Percentiles rank a stretch among this genome's conserved stretches.
These are phyloP conservation scores for Mirza zaza DNA, from an alignment of 2,113 vertebrate species.

Conservation along the genomic window DNA sequence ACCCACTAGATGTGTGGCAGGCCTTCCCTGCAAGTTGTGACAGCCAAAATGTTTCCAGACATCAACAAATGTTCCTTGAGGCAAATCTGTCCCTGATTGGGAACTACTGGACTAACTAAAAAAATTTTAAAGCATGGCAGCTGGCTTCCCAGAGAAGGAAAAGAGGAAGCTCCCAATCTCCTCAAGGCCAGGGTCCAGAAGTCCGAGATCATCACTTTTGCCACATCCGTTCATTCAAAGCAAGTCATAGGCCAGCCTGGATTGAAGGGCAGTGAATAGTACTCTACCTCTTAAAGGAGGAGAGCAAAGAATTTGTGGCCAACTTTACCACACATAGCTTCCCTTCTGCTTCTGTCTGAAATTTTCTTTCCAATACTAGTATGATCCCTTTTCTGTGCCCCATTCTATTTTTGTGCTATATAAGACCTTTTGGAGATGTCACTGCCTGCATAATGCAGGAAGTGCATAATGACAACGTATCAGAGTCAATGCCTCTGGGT, in stretches of 20 bases:
- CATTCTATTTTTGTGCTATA: neutral
- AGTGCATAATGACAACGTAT: neutral
- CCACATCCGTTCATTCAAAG: neutral
- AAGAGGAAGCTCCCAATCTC: neutral
- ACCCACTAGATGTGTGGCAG: neutral
- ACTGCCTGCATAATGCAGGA: neutral
- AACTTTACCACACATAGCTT: neutral
- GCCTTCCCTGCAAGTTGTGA: fast-evolving
- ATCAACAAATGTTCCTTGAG: neutral
- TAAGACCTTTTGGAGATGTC: neutral
- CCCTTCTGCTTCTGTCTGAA: neutral
- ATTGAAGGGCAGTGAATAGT: neutral
- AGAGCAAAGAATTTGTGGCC: neutral
- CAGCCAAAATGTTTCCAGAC: neutral
- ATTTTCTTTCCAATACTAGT: neutral
- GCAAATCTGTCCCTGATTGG: neutral
- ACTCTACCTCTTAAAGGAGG: neutral
- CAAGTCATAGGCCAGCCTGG: neutral
- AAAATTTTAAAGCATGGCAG: neutral
- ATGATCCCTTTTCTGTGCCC: neutral
- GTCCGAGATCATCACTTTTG: neutral
- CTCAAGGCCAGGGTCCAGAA: neutral
- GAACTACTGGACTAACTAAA: neutral
- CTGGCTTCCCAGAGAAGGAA: neutral
- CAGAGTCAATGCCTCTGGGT: neutral